Conservation (phyloP, 1,140 invertebrate genomes). For the Andrena cerasifolii region DNA sequence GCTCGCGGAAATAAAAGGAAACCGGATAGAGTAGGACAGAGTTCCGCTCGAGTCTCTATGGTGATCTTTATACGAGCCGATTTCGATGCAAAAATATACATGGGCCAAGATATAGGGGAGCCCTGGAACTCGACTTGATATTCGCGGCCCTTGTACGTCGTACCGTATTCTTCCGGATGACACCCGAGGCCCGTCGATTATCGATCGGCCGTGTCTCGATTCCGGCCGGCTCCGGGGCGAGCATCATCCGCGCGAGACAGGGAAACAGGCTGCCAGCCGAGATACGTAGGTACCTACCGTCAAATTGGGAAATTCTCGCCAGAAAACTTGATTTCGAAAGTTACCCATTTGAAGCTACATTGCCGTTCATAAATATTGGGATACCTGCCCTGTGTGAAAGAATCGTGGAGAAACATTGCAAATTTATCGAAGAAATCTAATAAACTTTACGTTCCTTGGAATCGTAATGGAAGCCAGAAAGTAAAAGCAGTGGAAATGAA, state of each 20-base stretch:
- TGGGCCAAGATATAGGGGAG: background rate
- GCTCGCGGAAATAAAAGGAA: background rate
- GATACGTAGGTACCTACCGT: background rate
- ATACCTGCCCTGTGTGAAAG: no score
- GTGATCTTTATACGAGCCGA: background rate
- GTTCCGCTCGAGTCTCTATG: background rate
- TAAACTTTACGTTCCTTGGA: no score
- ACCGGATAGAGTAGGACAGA: background rate
- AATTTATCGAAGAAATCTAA: no score
- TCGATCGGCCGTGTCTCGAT: conserved; percentile 38
- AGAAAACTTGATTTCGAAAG: no score
- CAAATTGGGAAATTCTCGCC: no score
- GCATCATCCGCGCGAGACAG: conserved; percentile 20
- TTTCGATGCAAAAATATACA: conserved; percentile 43
- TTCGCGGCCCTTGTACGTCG: conserved; percentile 17
- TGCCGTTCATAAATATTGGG: no score
- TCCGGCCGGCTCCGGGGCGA: background rate
- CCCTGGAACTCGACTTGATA: background rate
- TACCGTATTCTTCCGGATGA: conserved; percentile 25
- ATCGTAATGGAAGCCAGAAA: no score
- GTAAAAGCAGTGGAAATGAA: no score
- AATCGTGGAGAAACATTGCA: no score
- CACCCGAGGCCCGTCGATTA: conserved; percentile 33
- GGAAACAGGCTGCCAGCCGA: background rate
- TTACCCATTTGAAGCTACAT: no score